Evolutionary conservation across 2,113 vertebrate species (phyloP).

Genomic region (Poeciliopsis prolifica): DNA sequence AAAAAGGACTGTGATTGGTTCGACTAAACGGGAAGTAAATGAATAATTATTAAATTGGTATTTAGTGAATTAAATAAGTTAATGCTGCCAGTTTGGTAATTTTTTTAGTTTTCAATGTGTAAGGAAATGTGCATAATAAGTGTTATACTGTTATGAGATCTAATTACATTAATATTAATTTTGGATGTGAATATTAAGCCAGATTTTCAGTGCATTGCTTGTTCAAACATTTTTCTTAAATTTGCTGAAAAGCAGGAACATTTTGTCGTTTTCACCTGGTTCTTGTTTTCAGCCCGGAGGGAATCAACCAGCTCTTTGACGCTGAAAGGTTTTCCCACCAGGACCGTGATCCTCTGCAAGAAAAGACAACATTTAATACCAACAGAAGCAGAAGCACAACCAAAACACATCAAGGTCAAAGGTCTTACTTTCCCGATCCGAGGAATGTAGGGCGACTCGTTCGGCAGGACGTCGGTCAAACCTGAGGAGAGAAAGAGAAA

Average conservation of each 20-base stretch:
- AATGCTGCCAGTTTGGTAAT: no score
- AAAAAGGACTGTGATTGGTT: no score
- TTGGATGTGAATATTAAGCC: no score
- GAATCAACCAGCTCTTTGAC: conserved; percentile 80
- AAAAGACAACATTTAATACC: background rate
- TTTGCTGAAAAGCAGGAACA: background rate
- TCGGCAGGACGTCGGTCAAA: conserved; percentile 89
- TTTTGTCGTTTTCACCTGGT: conserved; percentile 76
- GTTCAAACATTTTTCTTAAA: background rate
- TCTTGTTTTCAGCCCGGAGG: conserved; percentile 84
- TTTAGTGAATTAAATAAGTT: no score
- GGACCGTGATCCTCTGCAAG: conserved; percentile 85
- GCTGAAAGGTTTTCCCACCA: conserved; percentile 90
- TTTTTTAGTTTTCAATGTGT: no score
- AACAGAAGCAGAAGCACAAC: background rate
- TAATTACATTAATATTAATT: no score
- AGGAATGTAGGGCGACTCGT: conserved; percentile 85
- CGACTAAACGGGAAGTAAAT: no score
- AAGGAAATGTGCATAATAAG: no score
- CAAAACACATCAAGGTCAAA: background rate
- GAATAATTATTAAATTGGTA: no score
- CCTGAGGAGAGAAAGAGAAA: conserved; percentile 66
- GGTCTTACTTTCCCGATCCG: conserved; percentile 83
- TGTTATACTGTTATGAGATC: no score
- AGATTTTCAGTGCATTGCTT: no score